Evolutionary conservation across 2,797 vertebrate species (phyloP).

Genomic region (Chrosomus eos): DNA sequence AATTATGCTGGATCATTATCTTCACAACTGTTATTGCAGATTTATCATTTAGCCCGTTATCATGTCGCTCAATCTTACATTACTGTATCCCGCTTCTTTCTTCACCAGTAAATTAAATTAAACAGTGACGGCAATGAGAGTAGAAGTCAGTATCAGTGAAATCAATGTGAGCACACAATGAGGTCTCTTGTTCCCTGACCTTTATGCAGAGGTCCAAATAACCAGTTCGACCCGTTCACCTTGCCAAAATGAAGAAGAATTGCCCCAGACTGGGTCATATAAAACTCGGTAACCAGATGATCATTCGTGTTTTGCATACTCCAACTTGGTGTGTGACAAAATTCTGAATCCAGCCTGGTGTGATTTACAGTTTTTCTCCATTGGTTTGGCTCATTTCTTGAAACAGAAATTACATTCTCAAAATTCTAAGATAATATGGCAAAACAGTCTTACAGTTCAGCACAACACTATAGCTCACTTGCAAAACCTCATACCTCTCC

Average conservation of each 20-base stretch:
- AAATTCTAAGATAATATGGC: too few species aligned
- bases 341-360: background rate
- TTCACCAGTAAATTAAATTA: constrained; percentile 25
- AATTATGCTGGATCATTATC: background rate
- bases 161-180: constrained; percentile 46
- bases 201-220: constrained; percentile 49
- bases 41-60: background rate
- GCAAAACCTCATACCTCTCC: too few species aligned
- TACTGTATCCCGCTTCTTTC: constrained; percentile 3
- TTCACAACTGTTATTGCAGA: background rate
- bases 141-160: constrained; percentile 31
- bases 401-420: too few species aligned
- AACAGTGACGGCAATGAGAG: constrained; percentile 5
- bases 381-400: too few species aligned
- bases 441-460: too few species aligned
- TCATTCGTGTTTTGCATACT: background rate
- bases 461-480: too few species aligned
- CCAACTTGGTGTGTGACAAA: background rate
- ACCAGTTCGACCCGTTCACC: constrained; percentile 10
- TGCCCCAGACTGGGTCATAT: constrained; percentile 16
- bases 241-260: constrained; percentile 29
- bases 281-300: background rate
- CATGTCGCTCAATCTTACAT: background rate
- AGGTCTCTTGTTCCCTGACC: constrained; percentile 50
- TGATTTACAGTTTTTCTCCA: too few species aligned